phyloP scores from a whole-genome alignment of 2,113 vertebrate species.

The Cavia porcellus region DNA sequence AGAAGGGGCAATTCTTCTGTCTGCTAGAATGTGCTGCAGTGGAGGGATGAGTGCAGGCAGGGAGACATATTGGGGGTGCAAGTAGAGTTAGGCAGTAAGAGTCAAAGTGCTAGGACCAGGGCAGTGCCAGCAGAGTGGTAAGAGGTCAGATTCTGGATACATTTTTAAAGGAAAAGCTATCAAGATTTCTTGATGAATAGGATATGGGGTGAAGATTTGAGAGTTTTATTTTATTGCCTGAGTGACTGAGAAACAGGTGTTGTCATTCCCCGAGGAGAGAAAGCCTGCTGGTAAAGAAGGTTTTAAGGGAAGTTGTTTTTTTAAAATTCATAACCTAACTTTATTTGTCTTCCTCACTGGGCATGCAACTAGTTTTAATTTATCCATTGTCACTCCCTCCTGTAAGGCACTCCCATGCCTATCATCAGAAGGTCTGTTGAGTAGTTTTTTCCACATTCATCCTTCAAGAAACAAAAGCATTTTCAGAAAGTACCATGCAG shows the following conservation, averaged over 20 bases:
- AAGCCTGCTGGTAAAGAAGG: not conserved
- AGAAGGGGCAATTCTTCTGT: not conserved
- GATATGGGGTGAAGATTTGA: not conserved
- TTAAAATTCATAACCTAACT: not conserved
- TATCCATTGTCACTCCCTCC: not conserved
- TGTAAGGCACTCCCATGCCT: not conserved
- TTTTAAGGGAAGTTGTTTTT: not conserved
- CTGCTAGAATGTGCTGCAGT: not conserved
- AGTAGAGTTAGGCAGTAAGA: not conserved
- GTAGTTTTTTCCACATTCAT: not conserved
- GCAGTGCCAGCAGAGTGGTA: not conserved
- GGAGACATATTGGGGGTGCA: not conserved
- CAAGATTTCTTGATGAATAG: not conserved
- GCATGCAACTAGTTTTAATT: not conserved
- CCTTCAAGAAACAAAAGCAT: not conserved
- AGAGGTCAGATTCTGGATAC: not conserved
- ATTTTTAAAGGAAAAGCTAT: conserved; percentile 31
- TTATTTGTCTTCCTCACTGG: not conserved
- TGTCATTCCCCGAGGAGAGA: not conserved
- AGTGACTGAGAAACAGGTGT: not conserved
- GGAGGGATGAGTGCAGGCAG: not conserved
- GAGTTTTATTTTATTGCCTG: not conserved
- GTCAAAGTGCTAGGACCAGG: not conserved
- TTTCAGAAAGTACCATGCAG: not conserved
- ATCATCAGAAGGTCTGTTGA: not conserved